Base-by-base conservation (phyloP, 1,140 invertebrate species). In the Caenorhabditis inopinata region DNA sequence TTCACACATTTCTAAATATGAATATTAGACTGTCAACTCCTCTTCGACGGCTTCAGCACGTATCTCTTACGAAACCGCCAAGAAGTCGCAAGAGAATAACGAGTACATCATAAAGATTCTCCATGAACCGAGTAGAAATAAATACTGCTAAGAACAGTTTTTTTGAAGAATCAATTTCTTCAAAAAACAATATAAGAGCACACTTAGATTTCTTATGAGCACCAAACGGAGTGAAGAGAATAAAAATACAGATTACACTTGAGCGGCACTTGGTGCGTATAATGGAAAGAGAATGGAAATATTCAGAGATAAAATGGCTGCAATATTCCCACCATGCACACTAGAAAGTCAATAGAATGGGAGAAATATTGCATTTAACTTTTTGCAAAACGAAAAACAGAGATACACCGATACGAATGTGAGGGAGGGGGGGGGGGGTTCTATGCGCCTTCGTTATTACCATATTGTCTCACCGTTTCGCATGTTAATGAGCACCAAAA, bases 181-280 rank as follows among this genome's bases (percentile, higher is more conserved):
- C 38, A 42, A 42, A 7, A 42, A 7, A 7, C 38, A 42, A 7
- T 42, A 42, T 42, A 7, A 42, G 5, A 14, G 38, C 38, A 7
- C 38, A 42, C 38, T 7, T 7, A 42, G 14, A 42, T 32, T 58
- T 58, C 29, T 58, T 32, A 58, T 58, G n/a, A 14, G 51, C 25
- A 58, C 51, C 51, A 32, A 58, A 58, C 29, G 14, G 11, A 25
- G 49, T 25, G 49, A 58, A 32, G 18, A 32, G 9, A 32, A 32
- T 42, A 5, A 14, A 16, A 32, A 58, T 32, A 23, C 12, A 58
- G 21, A 68, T 68, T 29, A 32, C 38, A 68, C 58, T 68, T 68
- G 58, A 68, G 58, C 51, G 32, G 58, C 58, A 68, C 58, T 68
- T 68, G 3, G 58, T 68, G 58, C 58, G 58, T 38, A 68, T 68